Conservation (phyloP, 2,113 vertebrate species). For the Austrofundulus limnaeus region DNA sequence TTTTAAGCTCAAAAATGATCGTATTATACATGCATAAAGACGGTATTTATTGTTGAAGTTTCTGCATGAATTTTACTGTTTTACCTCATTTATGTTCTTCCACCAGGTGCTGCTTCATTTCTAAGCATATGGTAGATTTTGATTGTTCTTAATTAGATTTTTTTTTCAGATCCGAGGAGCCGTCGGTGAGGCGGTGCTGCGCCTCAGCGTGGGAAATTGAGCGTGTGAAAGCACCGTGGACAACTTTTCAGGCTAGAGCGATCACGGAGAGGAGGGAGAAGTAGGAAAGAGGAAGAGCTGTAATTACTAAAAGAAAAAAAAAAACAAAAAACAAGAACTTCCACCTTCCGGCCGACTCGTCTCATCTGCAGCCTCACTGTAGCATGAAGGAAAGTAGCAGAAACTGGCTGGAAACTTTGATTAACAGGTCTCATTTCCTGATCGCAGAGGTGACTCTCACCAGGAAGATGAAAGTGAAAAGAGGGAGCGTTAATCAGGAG, state of each 20-base stretch:
- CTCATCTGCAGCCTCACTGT: conserved; percentile 59
- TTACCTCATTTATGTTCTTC: neutral
- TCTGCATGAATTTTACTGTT: neutral
- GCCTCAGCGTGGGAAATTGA: conserved; percentile 81
- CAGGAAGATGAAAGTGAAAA: conserved; percentile 75
- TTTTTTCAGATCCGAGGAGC: conserved; percentile 7
- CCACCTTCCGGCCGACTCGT: conserved; percentile 25
- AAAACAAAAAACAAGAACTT: conserved; percentile 11
- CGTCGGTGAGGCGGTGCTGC: conserved; percentile 41
- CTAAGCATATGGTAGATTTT: neutral
- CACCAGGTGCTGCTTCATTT: neutral
- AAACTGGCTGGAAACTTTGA: conserved; percentile 62
- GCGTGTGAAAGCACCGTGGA: conserved; percentile 78
- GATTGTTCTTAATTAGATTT: neutral
- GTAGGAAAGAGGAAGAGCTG: conserved; percentile 75
- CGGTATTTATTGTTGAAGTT: no score
- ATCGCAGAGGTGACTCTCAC: conserved; percentile 53
- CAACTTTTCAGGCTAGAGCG: conserved; percentile 79
- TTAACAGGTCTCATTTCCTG: conserved; percentile 82
- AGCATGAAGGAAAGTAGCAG: conserved; percentile 62
- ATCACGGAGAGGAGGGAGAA: conserved; percentile 73
- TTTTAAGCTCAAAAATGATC: no score
- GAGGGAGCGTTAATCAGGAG: conserved; percentile 83
- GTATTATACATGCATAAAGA: no score
- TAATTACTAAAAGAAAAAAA: conserved; percentile 49